phyloP scores from a whole-genome alignment of 2,113 vertebrate genomes.

The Barbus barbus region DNA sequence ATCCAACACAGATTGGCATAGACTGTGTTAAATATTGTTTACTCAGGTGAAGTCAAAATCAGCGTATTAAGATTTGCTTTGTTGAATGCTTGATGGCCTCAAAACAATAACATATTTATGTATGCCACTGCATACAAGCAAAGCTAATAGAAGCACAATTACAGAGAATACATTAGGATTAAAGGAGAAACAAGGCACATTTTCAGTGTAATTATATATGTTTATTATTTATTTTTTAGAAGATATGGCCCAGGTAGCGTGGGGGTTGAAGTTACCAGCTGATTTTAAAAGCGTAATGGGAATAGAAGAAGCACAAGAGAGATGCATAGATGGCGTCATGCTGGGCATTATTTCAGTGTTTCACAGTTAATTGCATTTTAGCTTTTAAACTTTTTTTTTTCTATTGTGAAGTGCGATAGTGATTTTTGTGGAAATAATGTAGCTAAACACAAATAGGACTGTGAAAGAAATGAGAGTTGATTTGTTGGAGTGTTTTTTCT shows the following conservation, averaged over 20 bases:
- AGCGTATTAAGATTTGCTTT: constrained; percentile 64
- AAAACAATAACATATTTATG: constrained; percentile 74
- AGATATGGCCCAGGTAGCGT: constrained; percentile 46
- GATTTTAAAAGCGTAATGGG: too few species aligned
- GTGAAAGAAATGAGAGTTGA: too few species aligned
- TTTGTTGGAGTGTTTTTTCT: too few species aligned
- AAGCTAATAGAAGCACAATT: constrained; percentile 74
- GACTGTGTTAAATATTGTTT: constrained; percentile 4
- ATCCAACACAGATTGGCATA: not conserved
- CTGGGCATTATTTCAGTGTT: constrained; percentile 3
- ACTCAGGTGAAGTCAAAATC: constrained; percentile 58
- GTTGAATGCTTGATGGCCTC: constrained; percentile 70
- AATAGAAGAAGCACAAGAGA: constrained; percentile 16
- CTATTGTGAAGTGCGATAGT: not conserved
- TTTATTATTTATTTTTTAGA: constrained; percentile 78
- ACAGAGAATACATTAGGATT: constrained; percentile 78
- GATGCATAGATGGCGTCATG: constrained; percentile 3
- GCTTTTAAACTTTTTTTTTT: not conserved
- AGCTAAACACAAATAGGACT: too few species aligned
- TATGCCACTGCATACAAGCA: constrained; percentile 67
- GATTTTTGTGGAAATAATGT: too few species aligned
- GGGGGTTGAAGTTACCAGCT: constrained; percentile 50
- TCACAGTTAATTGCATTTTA: constrained; percentile 9
- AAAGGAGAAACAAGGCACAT: constrained; percentile 68
- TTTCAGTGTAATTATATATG: constrained; percentile 77